Base-by-base conservation (phyloP, 1,140 invertebrate species). In the Papilio polyxenes region DNA sequence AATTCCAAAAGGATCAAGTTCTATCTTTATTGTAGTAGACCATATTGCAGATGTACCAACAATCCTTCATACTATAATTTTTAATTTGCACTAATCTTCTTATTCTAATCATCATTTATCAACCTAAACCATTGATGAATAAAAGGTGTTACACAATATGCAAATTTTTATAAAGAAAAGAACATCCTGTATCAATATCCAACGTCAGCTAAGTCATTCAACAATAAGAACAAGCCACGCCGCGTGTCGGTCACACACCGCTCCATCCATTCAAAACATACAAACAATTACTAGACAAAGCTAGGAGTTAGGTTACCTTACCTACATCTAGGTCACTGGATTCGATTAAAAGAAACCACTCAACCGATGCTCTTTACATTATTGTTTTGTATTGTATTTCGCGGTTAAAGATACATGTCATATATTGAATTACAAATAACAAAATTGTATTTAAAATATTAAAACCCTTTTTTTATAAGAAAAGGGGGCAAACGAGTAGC, bases 211-310 rank as follows among this genome's bases (percentile, higher is more conserved):
- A 78, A 84, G 83, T 83, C 82, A 87, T 85, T 85, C 84, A 87
- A 87, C 86, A 87, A 87, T 85, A 85, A 86, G 81, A 82, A 82
- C 79, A 81, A 80, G 51, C 23, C 81, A 83, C 79, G 74, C 80
- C 72, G 82, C 88, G 88, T 86, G 83, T 88, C 89, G 84, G 89
- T 87, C 86, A 85, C 84, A 87, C 89, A 87, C 75, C 85, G 89
- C 82, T 84, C 82, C 69, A 69, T 59, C 65, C 84, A 89, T 87
- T 86, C 83, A 84, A 62, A 76, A 82, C 48, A 76, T 51, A 77
- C 75, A 77, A 56, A 77, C 75, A 53, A 77, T 77, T 51, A 78
- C 78, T 80, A 80, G 78, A 80, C 78, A 80, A 80, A 80, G 78
- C 56, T 65, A 65, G 56, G 75, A 62, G 49, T 84, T 87, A 88